Percentiles rank a stretch among this genome's conserved stretches.
These are phyloP conservation scores for Caenorhabditis japonica DNA, from an alignment of 2,888 invertebrate genomes.

Conservation along the genomic window DNA sequence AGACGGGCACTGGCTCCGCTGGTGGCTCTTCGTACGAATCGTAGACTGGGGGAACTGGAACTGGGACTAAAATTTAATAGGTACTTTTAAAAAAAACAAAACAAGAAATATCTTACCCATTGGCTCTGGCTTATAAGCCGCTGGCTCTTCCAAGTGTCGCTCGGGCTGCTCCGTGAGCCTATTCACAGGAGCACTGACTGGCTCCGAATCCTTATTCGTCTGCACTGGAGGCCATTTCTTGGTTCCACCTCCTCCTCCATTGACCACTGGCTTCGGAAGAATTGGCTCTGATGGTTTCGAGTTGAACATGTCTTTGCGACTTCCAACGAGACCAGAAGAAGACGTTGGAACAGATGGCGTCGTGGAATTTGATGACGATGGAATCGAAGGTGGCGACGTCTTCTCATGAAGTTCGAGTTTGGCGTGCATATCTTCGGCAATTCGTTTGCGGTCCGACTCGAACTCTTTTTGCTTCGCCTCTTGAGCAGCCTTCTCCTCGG, in stretches of 20 bases:
- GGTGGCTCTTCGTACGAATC: constrained; percentile 25
- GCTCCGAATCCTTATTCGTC: constrained; percentile 21
- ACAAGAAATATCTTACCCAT: constrained; percentile 14
- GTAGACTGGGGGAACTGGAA: constrained; percentile 11
- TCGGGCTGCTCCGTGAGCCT: constrained; percentile 1
- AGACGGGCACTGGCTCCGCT: constrained; percentile 9
- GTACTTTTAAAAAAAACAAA: background rate
- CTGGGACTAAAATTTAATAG: constrained; percentile 4
- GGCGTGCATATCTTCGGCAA: constrained; percentile 31
- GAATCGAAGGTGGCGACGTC: background rate
- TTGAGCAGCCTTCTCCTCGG: constrained; percentile 36
- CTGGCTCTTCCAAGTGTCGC: constrained; percentile 19
- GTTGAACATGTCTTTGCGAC: constrained; percentile 41
- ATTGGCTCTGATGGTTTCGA: constrained; percentile 27
- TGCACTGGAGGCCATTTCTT: constrained; percentile 54
- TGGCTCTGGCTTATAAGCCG: constrained; percentile 26
- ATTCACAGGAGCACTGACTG: constrained; percentile 21
- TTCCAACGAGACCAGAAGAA: constrained; percentile 40
- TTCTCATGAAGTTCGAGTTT: constrained; percentile 22
- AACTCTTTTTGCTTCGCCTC: constrained; percentile 33
- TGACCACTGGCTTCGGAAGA: constrained; percentile 27
- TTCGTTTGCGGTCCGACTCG: constrained; percentile 39
- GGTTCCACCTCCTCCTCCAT: constrained; percentile 9
- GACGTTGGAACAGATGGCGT: constrained; percentile 10
- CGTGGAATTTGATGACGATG: background rate